phyloP scores from a whole-genome alignment of 1,140 invertebrate species.

The Drosophila subpulchrella region DNA sequence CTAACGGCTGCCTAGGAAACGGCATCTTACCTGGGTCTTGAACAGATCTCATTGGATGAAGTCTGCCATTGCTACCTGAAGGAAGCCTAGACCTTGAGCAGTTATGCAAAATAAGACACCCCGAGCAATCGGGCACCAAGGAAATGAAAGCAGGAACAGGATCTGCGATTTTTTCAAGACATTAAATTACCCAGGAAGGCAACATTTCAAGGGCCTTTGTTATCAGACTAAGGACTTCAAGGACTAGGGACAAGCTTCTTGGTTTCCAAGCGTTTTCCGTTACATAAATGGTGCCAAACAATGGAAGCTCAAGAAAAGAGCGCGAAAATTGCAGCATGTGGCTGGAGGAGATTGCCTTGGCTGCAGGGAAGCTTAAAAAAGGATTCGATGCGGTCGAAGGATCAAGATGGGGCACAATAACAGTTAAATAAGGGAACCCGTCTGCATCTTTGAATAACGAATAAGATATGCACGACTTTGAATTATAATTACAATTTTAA shows the following conservation, averaged over 20 bases:
- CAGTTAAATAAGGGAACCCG: not conserved
- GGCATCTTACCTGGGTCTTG: conserved; percentile 58
- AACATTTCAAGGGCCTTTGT: conserved; percentile 40
- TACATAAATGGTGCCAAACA: conserved; percentile 31
- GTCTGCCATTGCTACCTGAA: conserved; percentile 59
- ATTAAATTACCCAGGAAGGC: conserved; percentile 19
- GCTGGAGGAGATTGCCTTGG: conserved; percentile 1
- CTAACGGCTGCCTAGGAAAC: conserved; percentile 42
- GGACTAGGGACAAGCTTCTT: conserved; percentile 14
- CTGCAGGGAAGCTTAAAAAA: conserved; percentile 5
- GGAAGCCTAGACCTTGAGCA: conserved; percentile 11
- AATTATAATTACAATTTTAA: too few relatives aligned
- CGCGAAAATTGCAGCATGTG: conserved; percentile 55
- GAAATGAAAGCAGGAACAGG: conserved; percentile 49
- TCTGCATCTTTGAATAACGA: too few relatives aligned
- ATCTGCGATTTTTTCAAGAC: conserved; percentile 14
- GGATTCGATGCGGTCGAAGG: conserved; percentile 11
- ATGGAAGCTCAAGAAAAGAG: conserved; percentile 51
- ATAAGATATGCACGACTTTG: not conserved
- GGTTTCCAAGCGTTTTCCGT: conserved; percentile 27
- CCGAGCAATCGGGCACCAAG: conserved; percentile 45
- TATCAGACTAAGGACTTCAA: conserved; percentile 41
- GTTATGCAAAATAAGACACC: conserved; percentile 36
- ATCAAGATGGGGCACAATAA: conserved; percentile 12
- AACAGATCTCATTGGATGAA: conserved; percentile 58